phyloP scores from a whole-genome alignment of 2,888 invertebrate genomes.

The Drosophila helvetica region DNA sequence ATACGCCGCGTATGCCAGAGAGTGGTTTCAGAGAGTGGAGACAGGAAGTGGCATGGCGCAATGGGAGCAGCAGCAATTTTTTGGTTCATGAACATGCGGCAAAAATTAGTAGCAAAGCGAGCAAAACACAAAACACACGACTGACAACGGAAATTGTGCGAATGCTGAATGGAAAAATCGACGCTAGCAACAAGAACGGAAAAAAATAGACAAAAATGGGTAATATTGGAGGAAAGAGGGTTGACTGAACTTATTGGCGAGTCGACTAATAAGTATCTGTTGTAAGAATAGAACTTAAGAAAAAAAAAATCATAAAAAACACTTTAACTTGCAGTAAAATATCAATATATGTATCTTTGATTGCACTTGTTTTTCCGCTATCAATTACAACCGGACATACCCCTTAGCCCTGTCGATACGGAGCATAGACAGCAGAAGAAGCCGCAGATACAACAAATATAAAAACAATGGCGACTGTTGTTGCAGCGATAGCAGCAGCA shows the following conservation, averaged over 20 bases:
- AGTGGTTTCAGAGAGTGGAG: constrained; percentile 1
- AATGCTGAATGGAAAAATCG: constrained; percentile 46
- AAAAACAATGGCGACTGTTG: constrained; percentile 12
- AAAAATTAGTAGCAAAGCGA: constrained; percentile 67
- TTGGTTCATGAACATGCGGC: constrained; percentile 67
- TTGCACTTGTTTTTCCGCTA: neutral
- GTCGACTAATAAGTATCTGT: neutral
- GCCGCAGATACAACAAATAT: neutral
- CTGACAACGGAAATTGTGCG: constrained; percentile 64
- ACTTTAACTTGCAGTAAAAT: neutral
- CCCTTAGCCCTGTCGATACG: constrained; percentile 1
- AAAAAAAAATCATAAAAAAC: neutral
- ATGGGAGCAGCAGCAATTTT: constrained; percentile 53
- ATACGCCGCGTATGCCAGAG: constrained; percentile 62
- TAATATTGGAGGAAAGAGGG: neutral
- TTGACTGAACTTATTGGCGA: neutral
- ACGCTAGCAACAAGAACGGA: constrained; percentile 13
- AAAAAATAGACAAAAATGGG: constrained; percentile 6
- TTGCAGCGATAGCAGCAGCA: constrained; percentile 26
- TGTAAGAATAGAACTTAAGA: neutral
- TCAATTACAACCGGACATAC: constrained; percentile 1
- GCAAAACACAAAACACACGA: constrained; percentile 54
- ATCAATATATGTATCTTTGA: neutral
- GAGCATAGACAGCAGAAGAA: neutral
- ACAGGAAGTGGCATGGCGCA: constrained; percentile 12